These are phyloP conservation scores for Rallus limicola DNA, from an alignment of 2,113 vertebrate genomes.

Conservation along the genomic window DNA sequence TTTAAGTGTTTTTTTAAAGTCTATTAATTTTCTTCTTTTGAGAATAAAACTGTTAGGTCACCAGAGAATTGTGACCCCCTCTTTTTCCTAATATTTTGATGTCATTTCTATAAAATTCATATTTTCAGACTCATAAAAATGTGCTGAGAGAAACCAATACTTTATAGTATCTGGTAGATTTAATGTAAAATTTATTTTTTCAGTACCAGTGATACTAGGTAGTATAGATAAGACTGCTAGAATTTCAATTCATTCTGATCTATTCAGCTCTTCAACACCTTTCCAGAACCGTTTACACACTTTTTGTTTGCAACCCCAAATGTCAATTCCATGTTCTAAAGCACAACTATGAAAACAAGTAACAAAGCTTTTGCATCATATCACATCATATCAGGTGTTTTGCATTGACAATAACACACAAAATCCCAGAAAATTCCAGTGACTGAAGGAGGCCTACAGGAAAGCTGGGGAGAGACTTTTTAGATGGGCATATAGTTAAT, in stretches of 20 bases:
- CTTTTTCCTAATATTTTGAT: not conserved
- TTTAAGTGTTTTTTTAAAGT: not conserved
- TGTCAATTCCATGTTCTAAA: not conserved
- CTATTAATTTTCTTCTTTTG: not conserved
- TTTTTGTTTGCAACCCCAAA: not conserved
- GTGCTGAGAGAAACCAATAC: not conserved
- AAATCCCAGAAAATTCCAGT: not conserved
- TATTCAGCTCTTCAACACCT: not conserved
- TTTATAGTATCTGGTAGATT: not conserved
- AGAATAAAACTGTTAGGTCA: not conserved
- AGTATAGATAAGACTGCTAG: not conserved
- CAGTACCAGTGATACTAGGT: not conserved
- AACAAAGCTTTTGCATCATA: not conserved
- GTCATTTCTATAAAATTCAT: not conserved
- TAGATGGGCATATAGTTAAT: too few relatives aligned
- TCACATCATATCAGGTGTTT: not conserved
- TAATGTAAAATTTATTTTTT: not conserved
- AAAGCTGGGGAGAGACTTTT: too few relatives aligned
- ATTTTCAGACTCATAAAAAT: not conserved
- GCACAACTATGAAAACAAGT: not conserved
- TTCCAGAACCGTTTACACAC: not conserved
- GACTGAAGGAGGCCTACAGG: too few relatives aligned
- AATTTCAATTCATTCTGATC: not conserved
- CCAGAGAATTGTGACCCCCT: not conserved
- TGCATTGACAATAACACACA: not conserved